Evolutionary conservation across 2,888 invertebrate species (phyloP), one percentile per base, ranked within the genome.

Genomic region (Blastobasis lacticolella): DNA sequence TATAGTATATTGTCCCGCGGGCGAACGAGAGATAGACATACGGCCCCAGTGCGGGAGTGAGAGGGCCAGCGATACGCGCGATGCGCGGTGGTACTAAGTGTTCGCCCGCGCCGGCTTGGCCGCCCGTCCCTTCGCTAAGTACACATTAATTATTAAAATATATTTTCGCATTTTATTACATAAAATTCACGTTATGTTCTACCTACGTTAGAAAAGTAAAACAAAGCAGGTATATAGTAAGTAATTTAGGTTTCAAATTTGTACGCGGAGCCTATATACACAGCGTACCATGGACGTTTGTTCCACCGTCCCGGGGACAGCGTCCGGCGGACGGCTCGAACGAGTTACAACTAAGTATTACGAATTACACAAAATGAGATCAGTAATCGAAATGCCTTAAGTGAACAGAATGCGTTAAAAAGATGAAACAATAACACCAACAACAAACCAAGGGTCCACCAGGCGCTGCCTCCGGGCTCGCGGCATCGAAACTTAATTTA

Each of bases 91-190:
- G 41, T 41, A 40, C 46, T 44, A 50, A 65, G 68, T 69, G 76
- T 78, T 77, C 84, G 75, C 87, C 85, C 84, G 82, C 86, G 79
- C 76, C 85, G 84, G 86, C 86, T 81, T 75, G 73, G 85, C 85
- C 85, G 81, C 81, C 78, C 75, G 78, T 81, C 76, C 82, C 84
- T 74, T 78, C 69, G 82, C 86, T 85, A 85, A 86, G 79, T 87
- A 87, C 87, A 87, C 83, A 81, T 79, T 87, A 82, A 86, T 87
- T 87, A 88, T 86, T 87, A 87, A 88, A 87, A 87, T 88, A 88
- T 88, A 88, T 86, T 81, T 84, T 80, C 83, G 86, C 87, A 84
- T 86, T 88, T 81, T 85, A 86, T 87, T 88, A 88, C 85, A 87
- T 85, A 88, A 86, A 87, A 87, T 88, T 88, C 83, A 88, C 84